phyloP scores from a whole-genome alignment of 2,113 vertebrate genomes.

The Hydrochoerus hydrochaeris region DNA sequence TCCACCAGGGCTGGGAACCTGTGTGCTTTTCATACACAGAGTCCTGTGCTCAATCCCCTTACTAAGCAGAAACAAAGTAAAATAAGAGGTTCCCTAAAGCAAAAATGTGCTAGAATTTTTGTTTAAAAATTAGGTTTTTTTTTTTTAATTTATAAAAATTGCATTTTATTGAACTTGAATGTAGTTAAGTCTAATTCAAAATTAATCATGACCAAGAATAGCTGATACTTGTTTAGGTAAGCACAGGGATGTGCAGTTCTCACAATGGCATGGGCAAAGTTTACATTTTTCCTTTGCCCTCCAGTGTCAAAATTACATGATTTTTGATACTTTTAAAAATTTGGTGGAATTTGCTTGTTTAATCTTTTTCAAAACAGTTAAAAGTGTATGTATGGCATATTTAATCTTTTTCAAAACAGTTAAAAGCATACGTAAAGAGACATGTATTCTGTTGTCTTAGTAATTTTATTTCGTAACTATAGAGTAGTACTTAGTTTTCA shows the following conservation, averaged over 20 bases:
- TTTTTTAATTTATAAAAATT: conserved; percentile 30
- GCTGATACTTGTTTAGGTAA: background rate
- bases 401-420: background rate
- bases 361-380: too few relatives aligned
- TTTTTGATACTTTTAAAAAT: conserved; percentile 22
- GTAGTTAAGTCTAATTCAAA: conserved; percentile 42
- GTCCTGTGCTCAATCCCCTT: background rate
- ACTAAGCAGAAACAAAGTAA: background rate
- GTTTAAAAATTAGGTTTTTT: background rate
- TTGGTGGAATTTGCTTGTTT: conserved; percentile 34
- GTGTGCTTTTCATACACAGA: background rate
- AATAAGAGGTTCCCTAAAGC: background rate
- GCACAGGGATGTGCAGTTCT: background rate
- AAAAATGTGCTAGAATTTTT: conserved; percentile 44
- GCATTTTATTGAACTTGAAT: background rate
- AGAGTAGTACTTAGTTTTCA: conserved; percentile 35
- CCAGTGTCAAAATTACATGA: background rate
- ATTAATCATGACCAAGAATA: conserved; percentile 24
- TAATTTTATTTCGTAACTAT: conserved; percentile 36
- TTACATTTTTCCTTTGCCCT: background rate
- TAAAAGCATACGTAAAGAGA: conserved; percentile 39
- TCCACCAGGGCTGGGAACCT: background rate
- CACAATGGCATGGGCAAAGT: background rate
- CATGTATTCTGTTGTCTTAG: background rate
- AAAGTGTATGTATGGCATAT: background rate